Evolutionary conservation across 2,888 invertebrate species (phyloP).

Genomic region (Netelia virgata): DNA sequence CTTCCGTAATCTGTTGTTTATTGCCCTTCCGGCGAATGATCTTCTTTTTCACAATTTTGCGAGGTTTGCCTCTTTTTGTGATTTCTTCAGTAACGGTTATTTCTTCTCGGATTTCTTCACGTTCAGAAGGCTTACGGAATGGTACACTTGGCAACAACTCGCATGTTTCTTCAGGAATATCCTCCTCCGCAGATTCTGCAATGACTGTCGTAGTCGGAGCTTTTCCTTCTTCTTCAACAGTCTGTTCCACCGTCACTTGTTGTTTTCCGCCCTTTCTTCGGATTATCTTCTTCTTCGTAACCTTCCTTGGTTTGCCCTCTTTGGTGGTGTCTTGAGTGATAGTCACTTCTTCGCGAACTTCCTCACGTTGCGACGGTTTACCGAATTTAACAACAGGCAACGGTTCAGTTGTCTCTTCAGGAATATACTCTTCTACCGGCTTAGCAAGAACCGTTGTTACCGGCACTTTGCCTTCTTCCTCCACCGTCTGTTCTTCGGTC

Average conservation of each 20-base stretch:
- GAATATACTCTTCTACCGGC: constrained; percentile 72
- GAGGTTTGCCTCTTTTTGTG: constrained; percentile 77
- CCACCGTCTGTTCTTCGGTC: constrained; percentile 83
- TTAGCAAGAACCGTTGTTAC: constrained; percentile 80
- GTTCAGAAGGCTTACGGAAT: constrained; percentile 66
- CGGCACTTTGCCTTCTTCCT: constrained; percentile 83
- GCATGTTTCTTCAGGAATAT: constrained; percentile 79
- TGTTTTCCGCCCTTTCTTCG: constrained; percentile 83
- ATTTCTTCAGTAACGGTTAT: constrained; percentile 72
- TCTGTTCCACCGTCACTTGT: constrained; percentile 84
- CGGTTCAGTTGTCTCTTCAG: constrained; percentile 66
- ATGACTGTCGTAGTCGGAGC: constrained; percentile 81
- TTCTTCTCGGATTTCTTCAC: constrained; percentile 72
- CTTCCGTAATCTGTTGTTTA: constrained; percentile 74
- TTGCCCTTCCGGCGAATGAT: constrained; percentile 13
- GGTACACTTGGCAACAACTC: constrained; percentile 70
- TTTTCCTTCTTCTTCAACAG: constrained; percentile 83
- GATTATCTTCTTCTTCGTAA: constrained; percentile 82
- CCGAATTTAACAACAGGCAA: constrained; percentile 52
- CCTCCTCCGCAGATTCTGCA: constrained; percentile 79
- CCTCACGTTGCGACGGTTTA: constrained; percentile 74
- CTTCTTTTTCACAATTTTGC: constrained; percentile 80
- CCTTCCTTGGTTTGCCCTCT: constrained; percentile 73
- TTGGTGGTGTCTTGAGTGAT: constrained; percentile 75
- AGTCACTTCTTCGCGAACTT: constrained; percentile 71